Evolutionary conservation across 2,888 invertebrate genomes (phyloP).

Genomic region (Tenthredo livida): DNA sequence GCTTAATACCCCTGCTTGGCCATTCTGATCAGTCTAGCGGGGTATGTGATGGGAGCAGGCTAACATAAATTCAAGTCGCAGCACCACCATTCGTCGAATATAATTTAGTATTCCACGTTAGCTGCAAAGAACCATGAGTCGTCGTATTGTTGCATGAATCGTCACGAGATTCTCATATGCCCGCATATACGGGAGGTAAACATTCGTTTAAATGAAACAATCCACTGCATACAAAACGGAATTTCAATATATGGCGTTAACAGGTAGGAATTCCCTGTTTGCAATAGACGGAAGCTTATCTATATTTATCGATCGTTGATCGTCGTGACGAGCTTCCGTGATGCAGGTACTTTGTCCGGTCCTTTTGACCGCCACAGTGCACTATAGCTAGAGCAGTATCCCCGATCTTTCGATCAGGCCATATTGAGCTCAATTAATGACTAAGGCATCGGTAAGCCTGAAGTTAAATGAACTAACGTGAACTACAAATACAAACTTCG

Average conservation of each 20-base stretch:
- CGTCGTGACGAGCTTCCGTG: constrained; percentile 37
- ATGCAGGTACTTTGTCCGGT: constrained; percentile 23
- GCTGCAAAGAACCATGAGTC: constrained; percentile 40
- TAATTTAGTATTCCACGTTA: constrained; percentile 52
- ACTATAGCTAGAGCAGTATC: neutral
- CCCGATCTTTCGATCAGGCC: neutral
- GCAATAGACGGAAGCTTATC: constrained; percentile 23
- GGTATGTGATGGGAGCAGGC: neutral
- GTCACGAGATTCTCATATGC: constrained; percentile 44
- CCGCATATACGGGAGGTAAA: constrained; percentile 42
- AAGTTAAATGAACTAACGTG: constrained; percentile 15
- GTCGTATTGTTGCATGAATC: constrained; percentile 44
- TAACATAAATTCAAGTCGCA: constrained; percentile 34
- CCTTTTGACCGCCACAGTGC: neutral
- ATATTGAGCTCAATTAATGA: constrained; percentile 34
- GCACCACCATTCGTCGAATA: constrained; percentile 25
- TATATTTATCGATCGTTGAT: constrained; percentile 38
- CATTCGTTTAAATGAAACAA: constrained; percentile 36
- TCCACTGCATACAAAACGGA: constrained; percentile 35
- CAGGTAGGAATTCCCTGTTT: constrained; percentile 39
- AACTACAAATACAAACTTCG: neutral
- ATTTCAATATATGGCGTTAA: constrained; percentile 39
- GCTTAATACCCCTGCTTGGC: constrained; percentile 1
- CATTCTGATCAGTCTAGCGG: neutral
- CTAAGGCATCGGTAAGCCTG: neutral